Percentiles rank a stretch among this genome's conserved stretches.
These are phyloP conservation scores for Indicator maculatus DNA, from an alignment of 2,113 vertebrate species.

Conservation along the genomic window DNA sequence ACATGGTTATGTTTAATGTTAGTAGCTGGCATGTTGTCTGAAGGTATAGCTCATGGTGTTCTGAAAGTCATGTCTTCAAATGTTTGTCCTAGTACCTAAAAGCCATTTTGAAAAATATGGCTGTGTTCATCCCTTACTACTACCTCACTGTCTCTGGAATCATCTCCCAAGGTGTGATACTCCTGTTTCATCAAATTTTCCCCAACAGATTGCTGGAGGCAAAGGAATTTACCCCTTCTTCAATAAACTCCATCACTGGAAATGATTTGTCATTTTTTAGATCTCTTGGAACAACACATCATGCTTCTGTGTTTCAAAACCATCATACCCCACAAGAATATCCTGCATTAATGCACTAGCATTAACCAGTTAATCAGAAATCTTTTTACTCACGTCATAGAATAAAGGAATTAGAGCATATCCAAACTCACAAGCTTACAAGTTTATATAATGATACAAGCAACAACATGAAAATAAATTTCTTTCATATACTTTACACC, in stretches of 20 bases:
- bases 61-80: neutral
- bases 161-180: neutral
- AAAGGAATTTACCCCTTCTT: neutral
- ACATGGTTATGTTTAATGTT: neutral
- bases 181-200: neutral
- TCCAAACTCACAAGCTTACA: neutral
- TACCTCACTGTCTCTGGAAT: neutral
- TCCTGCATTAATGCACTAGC: neutral
- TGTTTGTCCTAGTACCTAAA: neutral
- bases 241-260: neutral
- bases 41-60: neutral
- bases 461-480: neutral
- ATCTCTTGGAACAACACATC: neutral
- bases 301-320: neutral
- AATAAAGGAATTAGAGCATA: neutral
- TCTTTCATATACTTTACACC: neutral
- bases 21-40: neutral
- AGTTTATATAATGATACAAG: neutral
- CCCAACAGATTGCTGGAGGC: neutral
- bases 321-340: neutral
- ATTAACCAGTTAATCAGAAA: neutral
- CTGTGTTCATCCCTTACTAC: neutral
- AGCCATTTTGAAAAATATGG: neutral
- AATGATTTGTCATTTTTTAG: neutral
- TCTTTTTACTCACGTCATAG: neutral